Conservation (phyloP, 2,113 vertebrate genomes). For the Mustelus asterias region DNA sequence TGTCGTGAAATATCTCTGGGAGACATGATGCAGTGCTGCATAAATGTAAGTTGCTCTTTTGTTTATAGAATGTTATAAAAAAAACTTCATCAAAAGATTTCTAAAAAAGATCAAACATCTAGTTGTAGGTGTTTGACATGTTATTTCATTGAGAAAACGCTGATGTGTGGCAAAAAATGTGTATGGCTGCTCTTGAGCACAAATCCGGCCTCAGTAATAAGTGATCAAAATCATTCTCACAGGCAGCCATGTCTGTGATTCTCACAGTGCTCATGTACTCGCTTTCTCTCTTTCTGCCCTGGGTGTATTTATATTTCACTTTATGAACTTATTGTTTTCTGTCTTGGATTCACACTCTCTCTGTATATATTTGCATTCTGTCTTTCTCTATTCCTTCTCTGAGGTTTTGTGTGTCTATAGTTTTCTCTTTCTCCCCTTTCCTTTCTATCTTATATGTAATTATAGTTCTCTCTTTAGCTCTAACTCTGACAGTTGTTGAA, state of each 20-base stretch:
- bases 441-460: background rate
- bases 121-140: background rate
- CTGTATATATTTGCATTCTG: background rate
- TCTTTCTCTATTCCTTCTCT: background rate
- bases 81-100: background rate
- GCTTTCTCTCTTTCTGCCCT: background rate
- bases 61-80: background rate
- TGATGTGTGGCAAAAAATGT: background rate
- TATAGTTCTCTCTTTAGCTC: background rate
- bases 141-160: background rate
- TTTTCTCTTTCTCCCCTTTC: background rate
- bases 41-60: background rate
- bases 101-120: background rate
- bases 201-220: background rate
- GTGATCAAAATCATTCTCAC: background rate
- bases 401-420: background rate
- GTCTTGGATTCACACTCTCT: background rate
- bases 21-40: background rate
- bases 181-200: background rate
- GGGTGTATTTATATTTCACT: background rate
- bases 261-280: background rate
- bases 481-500: background rate
- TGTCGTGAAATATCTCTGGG: background rate
- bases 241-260: background rate
- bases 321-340: background rate